Conservation (phyloP, 2,797 vertebrate genomes). For the Petrocephalus sullivani region DNA sequence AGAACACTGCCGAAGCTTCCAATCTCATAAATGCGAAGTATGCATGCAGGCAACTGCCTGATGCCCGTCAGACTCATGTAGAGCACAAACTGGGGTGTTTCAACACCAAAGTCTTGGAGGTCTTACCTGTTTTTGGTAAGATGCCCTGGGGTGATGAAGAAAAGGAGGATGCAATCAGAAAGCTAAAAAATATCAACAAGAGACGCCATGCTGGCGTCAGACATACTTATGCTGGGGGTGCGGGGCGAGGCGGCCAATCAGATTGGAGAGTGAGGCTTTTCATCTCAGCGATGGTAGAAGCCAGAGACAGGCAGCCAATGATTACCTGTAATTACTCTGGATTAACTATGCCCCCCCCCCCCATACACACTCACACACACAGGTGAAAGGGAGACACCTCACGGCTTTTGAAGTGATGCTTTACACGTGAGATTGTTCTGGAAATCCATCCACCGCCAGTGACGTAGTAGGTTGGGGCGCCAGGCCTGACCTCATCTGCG, state of each 20-base stretch:
- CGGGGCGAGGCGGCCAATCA: conserved; percentile 49
- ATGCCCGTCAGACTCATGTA: background rate
- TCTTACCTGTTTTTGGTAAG: background rate
- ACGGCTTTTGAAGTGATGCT: background rate
- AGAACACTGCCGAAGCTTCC: background rate
- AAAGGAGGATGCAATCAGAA: background rate
- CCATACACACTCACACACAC: background rate
- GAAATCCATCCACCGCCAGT: background rate
- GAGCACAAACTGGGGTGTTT: background rate
- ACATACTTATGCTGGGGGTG: conserved; percentile 45
- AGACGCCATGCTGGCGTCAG: background rate
- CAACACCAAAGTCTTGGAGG: background rate
- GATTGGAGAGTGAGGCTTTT: conserved; percentile 32
- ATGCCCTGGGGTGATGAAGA: conserved; percentile 28
- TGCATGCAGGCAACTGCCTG: background rate
- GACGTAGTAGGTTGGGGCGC: background rate
- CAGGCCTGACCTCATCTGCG: background rate
- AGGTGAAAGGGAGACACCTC: background rate
- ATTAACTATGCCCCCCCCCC: background rate
- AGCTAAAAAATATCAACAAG: background rate
- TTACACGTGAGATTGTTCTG: background rate
- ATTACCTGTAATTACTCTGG: conserved; percentile 34
- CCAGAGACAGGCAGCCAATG: conserved; percentile 30
- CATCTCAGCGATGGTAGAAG: conserved; percentile 34
- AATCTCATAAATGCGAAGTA: background rate